Conservation (phyloP, 2,888 invertebrate genomes). For the Hypolimnas misippus region DNA sequence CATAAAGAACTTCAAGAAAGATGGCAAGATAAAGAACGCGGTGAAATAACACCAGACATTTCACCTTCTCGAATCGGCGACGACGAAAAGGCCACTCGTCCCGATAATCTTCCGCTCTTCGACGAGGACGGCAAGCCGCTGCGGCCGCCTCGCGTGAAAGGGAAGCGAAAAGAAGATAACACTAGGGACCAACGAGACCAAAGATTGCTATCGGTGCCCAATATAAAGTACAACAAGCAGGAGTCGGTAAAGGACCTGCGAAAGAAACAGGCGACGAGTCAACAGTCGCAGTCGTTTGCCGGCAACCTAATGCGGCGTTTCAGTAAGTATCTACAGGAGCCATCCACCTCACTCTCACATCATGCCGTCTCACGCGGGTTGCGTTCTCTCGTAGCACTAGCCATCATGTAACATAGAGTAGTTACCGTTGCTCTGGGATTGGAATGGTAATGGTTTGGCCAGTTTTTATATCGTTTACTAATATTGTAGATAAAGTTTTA, state of each 20-base stretch:
- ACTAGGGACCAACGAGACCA: constrained; percentile 83
- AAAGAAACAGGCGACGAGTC: constrained; percentile 74
- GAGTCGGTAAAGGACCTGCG: constrained; percentile 83
- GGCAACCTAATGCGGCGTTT: constrained; percentile 92
- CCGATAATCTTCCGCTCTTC: constrained; percentile 86
- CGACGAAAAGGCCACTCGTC: constrained; percentile 68
- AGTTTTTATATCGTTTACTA: constrained; percentile 62
- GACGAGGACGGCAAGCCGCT: constrained; percentile 62
- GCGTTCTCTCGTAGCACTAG: constrained; percentile 56
- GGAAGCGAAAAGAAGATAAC: constrained; percentile 67
- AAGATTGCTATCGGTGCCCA: constrained; percentile 90
- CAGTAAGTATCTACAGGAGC: constrained; percentile 89
- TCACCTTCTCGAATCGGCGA: constrained; percentile 53
- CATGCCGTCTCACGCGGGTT: constrained; percentile 53
- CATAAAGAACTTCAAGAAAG: constrained; percentile 75
- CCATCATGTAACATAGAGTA: constrained; percentile 65
- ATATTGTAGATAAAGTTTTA: constrained; percentile 61
- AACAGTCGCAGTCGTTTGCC: constrained; percentile 85
- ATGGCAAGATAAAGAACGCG: constrained; percentile 68
- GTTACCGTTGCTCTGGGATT: constrained; percentile 57
- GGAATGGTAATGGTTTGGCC: constrained; percentile 77
- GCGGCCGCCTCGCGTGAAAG: constrained; percentile 78
- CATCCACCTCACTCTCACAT: constrained; percentile 45
- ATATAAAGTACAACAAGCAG: constrained; percentile 85
- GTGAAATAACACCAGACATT: constrained; percentile 47